Evolutionary conservation across 1,140 invertebrate genomes (phyloP), one percentile per base, ranked within the genome.

Genomic region (Yoshiicerus persimilis): DNA sequence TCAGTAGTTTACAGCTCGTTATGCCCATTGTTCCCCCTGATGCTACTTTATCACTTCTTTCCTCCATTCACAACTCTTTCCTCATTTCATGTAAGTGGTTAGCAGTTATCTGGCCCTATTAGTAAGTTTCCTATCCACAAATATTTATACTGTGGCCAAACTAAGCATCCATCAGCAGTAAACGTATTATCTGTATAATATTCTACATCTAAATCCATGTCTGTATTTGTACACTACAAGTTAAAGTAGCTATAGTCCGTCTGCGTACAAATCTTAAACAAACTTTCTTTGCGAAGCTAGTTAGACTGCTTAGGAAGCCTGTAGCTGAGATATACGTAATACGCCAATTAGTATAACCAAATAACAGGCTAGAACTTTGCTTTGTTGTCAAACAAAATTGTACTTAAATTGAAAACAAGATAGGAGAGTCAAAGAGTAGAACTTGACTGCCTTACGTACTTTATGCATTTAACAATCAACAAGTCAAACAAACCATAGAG

Each of bases 1-100:
- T 87, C 66, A 80, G 86, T 41, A 87, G 86, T 87, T 87, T 87
- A 77, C 64, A 75, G 64, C 86, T 87, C 86, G 86, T 87, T 87
- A 87, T 87, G 64, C 39, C 86, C 70, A 87, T 87, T 87, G 86
- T 87, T 23, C 64, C 27, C 64, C 64, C 64, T 30, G 47, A 70
- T 70, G 64, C 64, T 70, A 16, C 64, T 70, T 70, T 70, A 70
- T 30, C 27, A 70, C 23, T 70, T 70, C 64, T 70, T 70, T 30
- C 23, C 64, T 70, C 64, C 64, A 70, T 70, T 70, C 64, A 70
- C 64, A 70, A 70, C 64, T 27, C 27, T 70, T 70, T 70, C 27
- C 64, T 70, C 27, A 27, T 70, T 16, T 11, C 13, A 6, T 27
- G 62, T 11, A 70, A 70, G 27, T 70, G 64, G 23, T 70, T 27